Evolutionary conservation across 2,113 vertebrate species (phyloP).

Genomic region (Sus scrofa): DNA sequence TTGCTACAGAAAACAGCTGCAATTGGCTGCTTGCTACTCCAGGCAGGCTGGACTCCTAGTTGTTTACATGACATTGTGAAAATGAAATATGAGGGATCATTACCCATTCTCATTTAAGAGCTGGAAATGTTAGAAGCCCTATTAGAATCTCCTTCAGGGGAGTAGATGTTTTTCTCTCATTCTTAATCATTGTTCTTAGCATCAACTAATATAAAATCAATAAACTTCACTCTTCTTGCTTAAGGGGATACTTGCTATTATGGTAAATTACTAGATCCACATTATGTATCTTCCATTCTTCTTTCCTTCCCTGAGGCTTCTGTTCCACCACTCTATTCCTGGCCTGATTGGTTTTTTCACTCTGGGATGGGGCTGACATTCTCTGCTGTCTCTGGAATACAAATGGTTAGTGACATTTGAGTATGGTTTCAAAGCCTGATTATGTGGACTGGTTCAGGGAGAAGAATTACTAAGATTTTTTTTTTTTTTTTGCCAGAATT

Average conservation of each 20-base stretch:
- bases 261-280: constrained; percentile 45
- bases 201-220: constrained; percentile 75
- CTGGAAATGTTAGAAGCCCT: constrained; percentile 31
- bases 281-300: constrained; percentile 6
- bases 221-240: constrained; percentile 72
- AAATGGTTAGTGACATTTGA: background rate
- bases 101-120: constrained; percentile 63
- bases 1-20: background rate
- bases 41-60: background rate
- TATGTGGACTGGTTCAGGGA: background rate
- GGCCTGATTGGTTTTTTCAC: background rate
- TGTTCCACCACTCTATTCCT: background rate
- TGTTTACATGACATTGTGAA: constrained; percentile 37
- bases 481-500: background rate
- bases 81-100: constrained; percentile 68
- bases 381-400: constrained; percentile 6
- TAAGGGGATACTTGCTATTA: constrained; percentile 60
- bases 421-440: background rate
- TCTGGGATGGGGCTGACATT: background rate
- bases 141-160: constrained; percentile 70
- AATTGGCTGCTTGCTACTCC: background rate
- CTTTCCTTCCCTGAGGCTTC: background rate
- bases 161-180: constrained; percentile 61
- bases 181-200: constrained; percentile 79
- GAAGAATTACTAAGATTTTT: background rate